These are phyloP conservation scores for Acleris emargana DNA, from an alignment of 2,888 invertebrate species.

Conservation along the genomic window DNA sequence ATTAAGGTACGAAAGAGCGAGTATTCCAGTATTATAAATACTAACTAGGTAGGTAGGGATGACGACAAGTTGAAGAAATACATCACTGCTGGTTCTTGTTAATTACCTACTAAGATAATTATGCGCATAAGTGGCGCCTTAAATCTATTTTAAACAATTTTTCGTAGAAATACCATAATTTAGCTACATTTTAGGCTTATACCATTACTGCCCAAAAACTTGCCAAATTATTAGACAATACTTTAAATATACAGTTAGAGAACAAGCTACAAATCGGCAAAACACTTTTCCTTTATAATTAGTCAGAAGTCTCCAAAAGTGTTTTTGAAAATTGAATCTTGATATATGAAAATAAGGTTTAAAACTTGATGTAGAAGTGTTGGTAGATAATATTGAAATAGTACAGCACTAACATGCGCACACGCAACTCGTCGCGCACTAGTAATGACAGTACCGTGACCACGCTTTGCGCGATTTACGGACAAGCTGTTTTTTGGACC, in stretches of 20 bases:
- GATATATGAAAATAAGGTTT: not conserved
- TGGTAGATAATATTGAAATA: not conserved
- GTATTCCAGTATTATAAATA: too few relatives aligned
- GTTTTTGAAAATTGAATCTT: not conserved
- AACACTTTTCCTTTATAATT: constrained; percentile 11
- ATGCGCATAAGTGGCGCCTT: too few relatives aligned
- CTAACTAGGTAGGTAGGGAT: too few relatives aligned
- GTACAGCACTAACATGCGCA: constrained; percentile 34
- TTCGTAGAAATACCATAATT: not conserved
- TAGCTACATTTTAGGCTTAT: too few relatives aligned
- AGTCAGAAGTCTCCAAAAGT: not conserved
- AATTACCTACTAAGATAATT: too few relatives aligned
- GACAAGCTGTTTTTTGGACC: not conserved
- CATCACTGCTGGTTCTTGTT: too few relatives aligned
- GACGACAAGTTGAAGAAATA: too few relatives aligned
- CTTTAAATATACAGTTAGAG: constrained; percentile 19
- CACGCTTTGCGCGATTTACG: constrained; percentile 29
- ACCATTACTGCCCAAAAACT: too few relatives aligned
- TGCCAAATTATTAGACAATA: not conserved
- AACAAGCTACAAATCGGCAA: constrained; percentile 47
- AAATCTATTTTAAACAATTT: not conserved
- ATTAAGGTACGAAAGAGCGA: too few relatives aligned
- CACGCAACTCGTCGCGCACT: constrained; percentile 67
- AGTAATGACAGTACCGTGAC: constrained; percentile 55
- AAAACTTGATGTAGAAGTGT: not conserved